Evolutionary conservation across 2,797 vertebrate species (phyloP), one percentile per base, ranked within the genome.

Genomic region (Chrosomus eos): DNA sequence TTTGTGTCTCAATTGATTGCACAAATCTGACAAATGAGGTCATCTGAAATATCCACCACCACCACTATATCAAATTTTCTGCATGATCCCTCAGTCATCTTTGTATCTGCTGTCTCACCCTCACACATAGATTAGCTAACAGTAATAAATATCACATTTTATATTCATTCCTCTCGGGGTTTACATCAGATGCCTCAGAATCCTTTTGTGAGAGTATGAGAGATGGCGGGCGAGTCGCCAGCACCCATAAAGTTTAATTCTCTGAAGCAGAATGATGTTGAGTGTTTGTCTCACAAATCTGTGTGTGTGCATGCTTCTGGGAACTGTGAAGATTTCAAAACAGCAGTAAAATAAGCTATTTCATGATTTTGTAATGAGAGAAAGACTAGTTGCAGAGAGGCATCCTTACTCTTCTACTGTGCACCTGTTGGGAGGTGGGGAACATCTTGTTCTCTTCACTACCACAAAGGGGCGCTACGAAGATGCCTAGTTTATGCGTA

Each of bases 201-300:
- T 90, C 89, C 87, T 84, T 90, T 91, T 91, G 82, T 90, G 88
- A 90, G 82, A 16, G 4, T 16, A 43, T 53, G 66, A 48, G 83
- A 88, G 51, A 86, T 83, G 75, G 88, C 33, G 78, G 85, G 72
- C 70, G 74, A 53, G 83, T 80, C 75, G 77, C 89, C 87, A 85
- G 82, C 11, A 19, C 81, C 90, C 86, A 90, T 92, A 92, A 92
- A 94, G 60, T 91, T 90, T 89, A 90, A 92, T 93, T 85, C 62
- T 83, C 79, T 88, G 26, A 87, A 87, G 85, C 58, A 64, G 86
- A 86, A 79, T 13, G 26, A 85, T 86, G 88, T 85, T 55, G 82
- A 45, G 80, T 68, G 38, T 62, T 38, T 62, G 31, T 83, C 73
- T 62, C 51, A 85, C 2, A 8, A 62, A 62, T 45, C 13, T 43